Percentiles rank a stretch among this genome's conserved stretches.
These are phyloP conservation scores for Kradibia gibbosae DNA, from an alignment of 1,140 invertebrate species.

Conservation along the genomic window DNA sequence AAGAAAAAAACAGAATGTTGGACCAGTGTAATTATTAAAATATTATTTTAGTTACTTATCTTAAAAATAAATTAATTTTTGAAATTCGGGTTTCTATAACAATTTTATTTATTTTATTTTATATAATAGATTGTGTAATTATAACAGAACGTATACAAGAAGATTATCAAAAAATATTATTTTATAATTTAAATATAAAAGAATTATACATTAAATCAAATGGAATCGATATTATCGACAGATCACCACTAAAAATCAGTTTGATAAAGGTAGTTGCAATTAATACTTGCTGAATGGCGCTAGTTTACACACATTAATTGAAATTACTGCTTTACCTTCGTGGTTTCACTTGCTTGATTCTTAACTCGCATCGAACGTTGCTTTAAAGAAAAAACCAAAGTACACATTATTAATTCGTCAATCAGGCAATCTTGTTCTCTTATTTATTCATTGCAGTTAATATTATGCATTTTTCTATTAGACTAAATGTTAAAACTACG, in stretches of 20 bases:
- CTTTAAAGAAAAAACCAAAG: constrained; percentile 65
- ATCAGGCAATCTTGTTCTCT: not conserved
- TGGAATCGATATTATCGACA: constrained; percentile 19
- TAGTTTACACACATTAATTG: constrained; percentile 43
- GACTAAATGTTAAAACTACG: too few relatives aligned
- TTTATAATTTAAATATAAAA: too few relatives aligned
- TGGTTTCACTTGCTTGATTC: constrained; percentile 65
- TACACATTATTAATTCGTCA: constrained; percentile 49
- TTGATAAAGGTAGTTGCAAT: constrained; percentile 24
- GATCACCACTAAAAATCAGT: constrained; percentile 35
- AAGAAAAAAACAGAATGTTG: too few relatives aligned
- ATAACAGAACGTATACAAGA: too few relatives aligned
- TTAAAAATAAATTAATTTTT: too few relatives aligned
- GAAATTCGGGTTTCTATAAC: too few relatives aligned
- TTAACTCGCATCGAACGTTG: constrained; percentile 66
- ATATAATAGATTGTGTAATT: too few relatives aligned
- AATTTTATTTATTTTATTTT: too few relatives aligned
- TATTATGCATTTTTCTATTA: too few relatives aligned
- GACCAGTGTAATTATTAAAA: too few relatives aligned
- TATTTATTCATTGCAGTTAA: not conserved
- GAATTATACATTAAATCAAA: too few relatives aligned
- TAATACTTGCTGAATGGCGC: constrained; percentile 33
- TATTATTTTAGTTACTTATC: constrained; percentile 12
- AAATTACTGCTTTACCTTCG: constrained; percentile 66
- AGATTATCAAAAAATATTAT: too few relatives aligned